Base-by-base conservation (phyloP, 2,888 invertebrate species). In the Yponomeuta sedellus region DNA sequence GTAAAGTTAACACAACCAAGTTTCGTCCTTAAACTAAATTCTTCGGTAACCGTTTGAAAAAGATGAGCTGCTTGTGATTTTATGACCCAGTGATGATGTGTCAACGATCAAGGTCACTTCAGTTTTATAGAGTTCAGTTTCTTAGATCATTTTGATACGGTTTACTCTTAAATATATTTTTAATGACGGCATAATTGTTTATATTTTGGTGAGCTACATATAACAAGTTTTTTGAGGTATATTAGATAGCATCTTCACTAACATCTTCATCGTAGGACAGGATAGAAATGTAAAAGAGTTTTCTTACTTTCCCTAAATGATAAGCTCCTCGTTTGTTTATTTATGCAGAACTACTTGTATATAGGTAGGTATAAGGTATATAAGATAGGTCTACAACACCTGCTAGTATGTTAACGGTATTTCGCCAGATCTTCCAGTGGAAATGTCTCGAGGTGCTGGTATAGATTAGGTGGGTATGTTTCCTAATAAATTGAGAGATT, bases 21-120 rank as follows among this genome's bases (percentile, higher is more conserved):
- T 52, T 52, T 52, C 16, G 44, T 52, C 44, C 44, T 52, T 52
- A 52, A 16, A 16, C 16, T 16, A 16, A 52, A 52, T 52, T 52
- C 44, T 16, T 52, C 44, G 12, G 44, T 52, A 52, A 52, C 44
- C 10, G 44, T 52, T 52, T 52, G 44, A 16, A 52, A 52, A 12
- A 16, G 44, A 52, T 52, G 44, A 16, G 44, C 44, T 52, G 44
- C 12, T 12, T 52, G 44, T 52, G 44, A 52, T 52, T 34, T 52
- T 52, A 52, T 52, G 44, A 52, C 44, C 44, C 3, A 52, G 44
- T 52, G 16, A 52, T 52, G 44, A 52, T 83, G 79, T 82, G 81
- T 81, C 82, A 80, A 86, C 88, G 86, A 86, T 83, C 86, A 90
- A 89, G 89, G 89, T 85, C 89, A 90, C 89, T 90, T 90, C 85